Conservation (phyloP, 2,797 vertebrate species). For the Yasuhikotakia modesta region DNA sequence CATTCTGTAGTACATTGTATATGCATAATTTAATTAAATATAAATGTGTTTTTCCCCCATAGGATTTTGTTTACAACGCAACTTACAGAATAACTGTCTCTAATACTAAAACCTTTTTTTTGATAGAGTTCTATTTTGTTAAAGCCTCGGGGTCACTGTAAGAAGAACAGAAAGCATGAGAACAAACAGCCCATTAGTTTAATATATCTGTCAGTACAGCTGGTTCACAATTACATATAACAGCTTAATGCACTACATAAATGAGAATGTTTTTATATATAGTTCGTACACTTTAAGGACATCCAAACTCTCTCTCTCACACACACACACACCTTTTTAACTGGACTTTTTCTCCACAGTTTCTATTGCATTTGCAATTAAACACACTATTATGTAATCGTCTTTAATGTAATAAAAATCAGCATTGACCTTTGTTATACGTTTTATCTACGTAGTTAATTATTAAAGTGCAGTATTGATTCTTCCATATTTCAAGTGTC, state of each 20-base stretch:
- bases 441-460: not conserved
- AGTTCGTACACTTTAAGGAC: not conserved
- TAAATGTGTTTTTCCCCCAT: not conserved
- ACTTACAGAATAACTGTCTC: not conserved
- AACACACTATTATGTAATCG: not conserved
- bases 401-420: not conserved
- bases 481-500: not conserved
- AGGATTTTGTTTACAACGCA: conserved; percentile 17
- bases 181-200: not conserved
- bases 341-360: not conserved
- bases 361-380: not conserved
- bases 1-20: not conserved
- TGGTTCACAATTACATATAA: not conserved
- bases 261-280: not conserved
- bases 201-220: not conserved
- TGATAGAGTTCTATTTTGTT: not conserved
- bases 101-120: not conserved
- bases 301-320: not conserved
- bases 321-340: not conserved
- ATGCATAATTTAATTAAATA: not conserved
- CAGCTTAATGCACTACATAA: not conserved
- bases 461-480: not conserved
- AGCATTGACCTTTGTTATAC: not conserved
- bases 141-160: not conserved
- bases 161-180: not conserved